Percentiles rank a stretch among this genome's conserved stretches.
These are phyloP conservation scores for Hippocampus zosterae DNA, from an alignment of 2,113 vertebrate genomes.

Conservation along the genomic window DNA sequence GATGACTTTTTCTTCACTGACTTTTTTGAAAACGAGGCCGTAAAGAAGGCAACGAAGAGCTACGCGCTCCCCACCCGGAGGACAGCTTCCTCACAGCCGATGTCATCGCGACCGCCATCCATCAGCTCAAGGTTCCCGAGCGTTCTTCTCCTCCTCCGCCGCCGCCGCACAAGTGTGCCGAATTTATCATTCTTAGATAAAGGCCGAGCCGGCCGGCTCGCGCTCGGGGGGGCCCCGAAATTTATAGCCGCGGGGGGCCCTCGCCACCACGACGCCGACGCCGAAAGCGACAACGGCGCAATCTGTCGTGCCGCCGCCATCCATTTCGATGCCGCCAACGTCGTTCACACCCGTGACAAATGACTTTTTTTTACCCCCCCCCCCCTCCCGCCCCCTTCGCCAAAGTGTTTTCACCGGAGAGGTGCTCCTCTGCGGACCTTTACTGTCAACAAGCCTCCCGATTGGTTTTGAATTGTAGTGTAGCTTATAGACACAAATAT, in stretches of 20 bases:
- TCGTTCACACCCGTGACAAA: slow-evolving; percentile 8
- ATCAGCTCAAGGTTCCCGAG: slow-evolving; percentile 71
- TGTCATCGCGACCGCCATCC: slow-evolving; percentile 60
- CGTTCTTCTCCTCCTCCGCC: slow-evolving; percentile 31
- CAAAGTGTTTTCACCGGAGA: slow-evolving; percentile 14
- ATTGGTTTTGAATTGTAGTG: not conserved
- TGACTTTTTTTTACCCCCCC: not conserved
- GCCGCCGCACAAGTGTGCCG: slow-evolving; percentile 30
- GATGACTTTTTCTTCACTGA: slow-evolving; percentile 28
- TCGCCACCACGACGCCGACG: not conserved
- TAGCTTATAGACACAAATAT: not conserved
- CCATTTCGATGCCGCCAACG: slow-evolving; percentile 21
- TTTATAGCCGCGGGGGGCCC: slow-evolving; percentile 53
- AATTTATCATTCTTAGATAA: slow-evolving; percentile 74
- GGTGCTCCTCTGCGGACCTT: not conserved
- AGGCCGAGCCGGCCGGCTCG: slow-evolving; percentile 50
- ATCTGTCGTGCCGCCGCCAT: slow-evolving; percentile 24
- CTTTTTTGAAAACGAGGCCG: slow-evolving; percentile 62
- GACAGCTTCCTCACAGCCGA: slow-evolving; percentile 67
- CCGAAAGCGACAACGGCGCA: slow-evolving; percentile 25
- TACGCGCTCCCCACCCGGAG: slow-evolving; percentile 57
- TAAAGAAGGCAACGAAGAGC: slow-evolving; percentile 62
- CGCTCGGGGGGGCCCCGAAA: slow-evolving; percentile 38
- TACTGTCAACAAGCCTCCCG: not conserved
- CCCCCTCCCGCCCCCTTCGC: too few species aligned